Conservation (phyloP, 2,797 vertebrate species). For the Myotis findleyi region DNA sequence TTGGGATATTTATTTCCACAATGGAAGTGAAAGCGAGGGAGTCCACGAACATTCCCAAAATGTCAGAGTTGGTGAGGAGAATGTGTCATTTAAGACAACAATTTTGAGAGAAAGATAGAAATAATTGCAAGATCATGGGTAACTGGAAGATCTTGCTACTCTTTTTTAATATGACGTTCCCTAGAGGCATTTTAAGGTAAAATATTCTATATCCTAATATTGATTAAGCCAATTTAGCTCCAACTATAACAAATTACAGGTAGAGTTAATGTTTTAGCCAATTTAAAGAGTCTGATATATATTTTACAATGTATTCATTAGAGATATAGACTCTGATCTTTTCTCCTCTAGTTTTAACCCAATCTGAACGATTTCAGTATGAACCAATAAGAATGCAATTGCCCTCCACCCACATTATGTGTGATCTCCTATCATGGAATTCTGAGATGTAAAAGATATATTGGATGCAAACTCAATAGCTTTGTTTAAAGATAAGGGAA, state of each 20-base stretch:
- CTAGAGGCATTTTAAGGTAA: neutral
- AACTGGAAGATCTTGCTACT: fast-evolving
- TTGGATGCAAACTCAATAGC: neutral
- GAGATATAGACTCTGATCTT: neutral
- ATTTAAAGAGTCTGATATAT: neutral
- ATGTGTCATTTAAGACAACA: neutral
- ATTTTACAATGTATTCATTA: neutral
- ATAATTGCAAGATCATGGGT: neutral
- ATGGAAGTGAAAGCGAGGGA: neutral
- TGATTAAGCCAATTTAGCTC: neutral
- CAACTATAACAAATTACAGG: neutral
- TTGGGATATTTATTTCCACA: neutral
- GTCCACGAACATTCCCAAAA: fast-evolving
- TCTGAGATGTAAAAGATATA: fast-evolving
- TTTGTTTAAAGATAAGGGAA: neutral
- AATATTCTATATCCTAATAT: neutral
- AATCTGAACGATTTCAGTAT: neutral
- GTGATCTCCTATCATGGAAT: fast-evolving
- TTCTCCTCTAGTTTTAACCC: neutral
- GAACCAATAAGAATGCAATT: neutral
- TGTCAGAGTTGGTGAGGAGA: neutral
- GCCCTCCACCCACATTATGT: fast-evolving
- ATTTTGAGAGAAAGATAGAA: neutral
- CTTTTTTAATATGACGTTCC: neutral
- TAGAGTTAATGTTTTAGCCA: neutral